Evolutionary conservation across 1,140 invertebrate species (phyloP).

Genomic region (Eueides isabella): DNA sequence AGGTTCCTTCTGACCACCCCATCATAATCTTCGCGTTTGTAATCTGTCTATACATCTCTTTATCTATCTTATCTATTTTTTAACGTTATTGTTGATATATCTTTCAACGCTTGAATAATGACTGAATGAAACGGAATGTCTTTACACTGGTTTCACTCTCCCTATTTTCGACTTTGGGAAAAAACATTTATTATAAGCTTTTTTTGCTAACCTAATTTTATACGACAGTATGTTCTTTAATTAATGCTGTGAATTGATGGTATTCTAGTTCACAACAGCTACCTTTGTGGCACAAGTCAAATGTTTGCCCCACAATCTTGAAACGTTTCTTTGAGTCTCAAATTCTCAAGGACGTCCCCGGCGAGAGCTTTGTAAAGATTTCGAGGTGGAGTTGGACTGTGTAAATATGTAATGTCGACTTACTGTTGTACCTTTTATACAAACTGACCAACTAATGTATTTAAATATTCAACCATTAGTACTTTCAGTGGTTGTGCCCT

Average conservation of each 20-base stretch:
- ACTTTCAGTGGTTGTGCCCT: neutral
- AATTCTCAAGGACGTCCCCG: conserved; percentile 29
- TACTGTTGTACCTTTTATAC: conserved; percentile 25
- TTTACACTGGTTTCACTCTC: neutral
- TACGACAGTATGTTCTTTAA: neutral
- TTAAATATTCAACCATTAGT: conserved; percentile 17
- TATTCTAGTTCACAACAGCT: conserved; percentile 12
- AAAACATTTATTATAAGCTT: too few species aligned
- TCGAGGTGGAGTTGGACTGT: conserved; percentile 12
- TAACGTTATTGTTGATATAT: too few species aligned
- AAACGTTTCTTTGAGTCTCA: conserved; percentile 34
- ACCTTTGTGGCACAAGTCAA: conserved; percentile 31
- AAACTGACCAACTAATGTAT: conserved; percentile 15
- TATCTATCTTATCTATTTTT: too few species aligned
- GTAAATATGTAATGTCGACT: conserved; percentile 28
- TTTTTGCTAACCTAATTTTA: neutral
- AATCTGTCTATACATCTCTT: too few species aligned
- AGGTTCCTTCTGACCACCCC: too few species aligned
- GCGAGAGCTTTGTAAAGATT: conserved; percentile 32
- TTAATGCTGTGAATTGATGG: conserved; percentile 4
- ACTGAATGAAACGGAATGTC: neutral
- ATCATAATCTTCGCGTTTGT: too few species aligned
- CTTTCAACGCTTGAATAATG: too few species aligned
- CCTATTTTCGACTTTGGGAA: neutral
- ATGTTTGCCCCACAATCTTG: conserved; percentile 25